phyloP scores from a whole-genome alignment of 2,113 vertebrate genomes.

The Hypanus sabinus region DNA sequence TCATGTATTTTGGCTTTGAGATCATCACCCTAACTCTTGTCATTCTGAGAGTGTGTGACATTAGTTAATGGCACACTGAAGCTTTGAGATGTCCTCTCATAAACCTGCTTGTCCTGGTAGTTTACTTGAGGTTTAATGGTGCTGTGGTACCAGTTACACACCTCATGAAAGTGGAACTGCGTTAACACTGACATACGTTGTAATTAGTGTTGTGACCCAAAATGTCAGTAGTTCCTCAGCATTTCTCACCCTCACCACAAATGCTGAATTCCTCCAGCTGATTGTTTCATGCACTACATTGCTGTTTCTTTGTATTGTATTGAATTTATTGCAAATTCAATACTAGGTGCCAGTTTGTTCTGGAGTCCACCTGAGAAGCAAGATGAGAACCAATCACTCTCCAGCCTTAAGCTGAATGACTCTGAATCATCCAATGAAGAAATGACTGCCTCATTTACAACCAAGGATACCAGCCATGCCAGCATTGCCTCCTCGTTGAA shows the following conservation, averaged over 20 bases:
- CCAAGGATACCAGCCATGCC: constrained; percentile 51
- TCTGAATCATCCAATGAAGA: constrained; percentile 60
- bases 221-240: too few species aligned
- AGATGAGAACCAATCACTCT: constrained; percentile 40
- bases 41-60: not conserved
- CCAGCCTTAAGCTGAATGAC: constrained; percentile 53
- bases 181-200: too few species aligned
- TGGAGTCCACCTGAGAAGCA: constrained; percentile 59
- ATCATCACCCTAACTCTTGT: not conserved
- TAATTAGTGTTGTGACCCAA: too few species aligned
- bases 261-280: too few species aligned
- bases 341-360: constrained; percentile 81
- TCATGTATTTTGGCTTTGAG: not conserved
- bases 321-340: not conserved
- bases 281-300: too few species aligned
- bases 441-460: constrained; percentile 56
- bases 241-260: too few species aligned
- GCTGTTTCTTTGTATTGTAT: not conserved
- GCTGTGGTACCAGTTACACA: too few species aligned
- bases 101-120: not conserved
- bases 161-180: too few species aligned
- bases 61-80: not conserved
- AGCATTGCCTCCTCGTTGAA: constrained; percentile 58
- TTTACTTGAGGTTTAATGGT: not conserved
- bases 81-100: not conserved